phyloP scores from a whole-genome alignment of 2,797 vertebrate genomes.

The Heteromormyrus szaboi region DNA sequence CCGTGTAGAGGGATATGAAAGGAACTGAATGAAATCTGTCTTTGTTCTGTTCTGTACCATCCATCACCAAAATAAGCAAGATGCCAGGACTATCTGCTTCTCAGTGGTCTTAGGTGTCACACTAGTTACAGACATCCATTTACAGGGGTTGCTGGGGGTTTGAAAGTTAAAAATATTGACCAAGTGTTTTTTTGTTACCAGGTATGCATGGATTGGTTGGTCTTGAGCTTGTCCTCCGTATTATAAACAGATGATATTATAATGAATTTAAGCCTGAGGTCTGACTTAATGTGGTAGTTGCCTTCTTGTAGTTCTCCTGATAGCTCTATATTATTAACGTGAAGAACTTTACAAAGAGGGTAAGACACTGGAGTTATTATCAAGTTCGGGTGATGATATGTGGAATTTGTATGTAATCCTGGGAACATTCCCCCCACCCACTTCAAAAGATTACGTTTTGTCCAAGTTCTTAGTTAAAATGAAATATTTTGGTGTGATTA shows the following conservation, averaged over 20 bases:
- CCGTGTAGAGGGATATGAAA: background rate
- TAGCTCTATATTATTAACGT: background rate
- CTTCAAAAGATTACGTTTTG: background rate
- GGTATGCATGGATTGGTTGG: background rate
- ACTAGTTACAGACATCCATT: background rate
- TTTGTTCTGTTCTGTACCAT: background rate
- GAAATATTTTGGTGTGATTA: slow-evolving; percentile 36
- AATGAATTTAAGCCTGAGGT: background rate
- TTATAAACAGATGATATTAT: background rate
- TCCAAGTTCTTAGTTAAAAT: background rate
- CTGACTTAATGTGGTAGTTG: background rate
- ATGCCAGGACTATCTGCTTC: background rate
- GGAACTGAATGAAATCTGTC: background rate
- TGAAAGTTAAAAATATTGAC: background rate
- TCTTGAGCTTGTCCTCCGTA: background rate
- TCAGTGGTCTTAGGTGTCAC: background rate
- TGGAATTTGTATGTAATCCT: background rate
- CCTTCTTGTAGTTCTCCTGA: background rate
- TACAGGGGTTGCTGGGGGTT: background rate
- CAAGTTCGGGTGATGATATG: background rate
- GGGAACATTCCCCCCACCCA: background rate
- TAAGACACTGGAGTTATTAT: background rate
- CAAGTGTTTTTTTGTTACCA: background rate
- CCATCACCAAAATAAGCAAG: background rate
- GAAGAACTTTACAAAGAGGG: background rate